Base-by-base conservation (phyloP, 2,888 invertebrate species). In the Metalampra italica region DNA sequence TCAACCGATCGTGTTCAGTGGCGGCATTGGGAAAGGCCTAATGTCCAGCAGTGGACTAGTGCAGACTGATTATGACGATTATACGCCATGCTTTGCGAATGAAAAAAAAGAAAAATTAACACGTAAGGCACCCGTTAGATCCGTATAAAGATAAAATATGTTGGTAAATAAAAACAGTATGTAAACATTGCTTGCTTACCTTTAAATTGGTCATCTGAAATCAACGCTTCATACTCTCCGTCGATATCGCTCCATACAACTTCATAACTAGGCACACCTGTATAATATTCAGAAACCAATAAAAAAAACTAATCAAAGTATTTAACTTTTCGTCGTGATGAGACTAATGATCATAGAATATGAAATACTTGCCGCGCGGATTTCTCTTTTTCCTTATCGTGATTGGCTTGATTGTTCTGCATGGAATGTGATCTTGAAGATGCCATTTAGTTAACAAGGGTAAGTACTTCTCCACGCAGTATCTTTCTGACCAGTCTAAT, bases 401-500 rank as follows among this genome's bases (percentile, higher is more conserved):
- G 15, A 66, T 53, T 4, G 88, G 85, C 53, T 69, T 66, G 11
- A 89, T 66, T 37, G 84, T 80, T 53, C 72, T 75, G 49, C 62
- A 62, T 4, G 74, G 62, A 1, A 87, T 76, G 12, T 66, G 52
- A n/a, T 80, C 86, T 53, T 91, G 73, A 29, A 94, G 77, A 66
- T 95, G 94, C 95, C 95, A 96, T 59, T 95, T 91, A 0, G 95
- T 95, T 15, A 94, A 71, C 40, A 96, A 71, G 0, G 95, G 95
- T 50, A 96, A 84, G 58, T 95, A 92, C 74, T 96, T 96, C 64
- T 94, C 93, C 55, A 95, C 93, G 37, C 93, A 91, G 71, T 96
- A 96, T 30, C 92, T 89, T 66, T 94, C 92, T 2, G 93, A 91
- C 96, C 96, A 96, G 56, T 91, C 91, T 46, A 96, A 73, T 62